These are phyloP conservation scores for Fulica atra DNA, from an alignment of 2,113 vertebrate genomes.

Conservation along the genomic window DNA sequence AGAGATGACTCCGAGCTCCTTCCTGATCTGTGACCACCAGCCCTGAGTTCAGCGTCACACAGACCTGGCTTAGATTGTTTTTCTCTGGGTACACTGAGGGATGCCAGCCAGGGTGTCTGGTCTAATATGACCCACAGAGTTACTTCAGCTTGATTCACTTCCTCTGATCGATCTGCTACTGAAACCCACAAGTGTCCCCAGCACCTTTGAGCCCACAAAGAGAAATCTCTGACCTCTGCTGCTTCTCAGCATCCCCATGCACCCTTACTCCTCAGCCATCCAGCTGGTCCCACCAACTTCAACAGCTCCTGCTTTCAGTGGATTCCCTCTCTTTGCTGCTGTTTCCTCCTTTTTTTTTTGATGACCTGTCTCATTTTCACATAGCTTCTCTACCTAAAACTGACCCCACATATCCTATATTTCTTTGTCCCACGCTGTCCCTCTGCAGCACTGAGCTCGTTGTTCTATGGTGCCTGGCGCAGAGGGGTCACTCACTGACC, in stretches of 20 bases:
- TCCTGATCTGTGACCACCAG: not conserved
- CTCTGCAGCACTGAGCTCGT: not conserved
- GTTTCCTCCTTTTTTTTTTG: not conserved
- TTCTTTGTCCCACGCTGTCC: not conserved
- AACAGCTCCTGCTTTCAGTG: not conserved
- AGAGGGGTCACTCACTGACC: not conserved
- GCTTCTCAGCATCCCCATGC: not conserved
- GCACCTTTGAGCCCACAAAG: not conserved
- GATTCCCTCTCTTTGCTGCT: not conserved
- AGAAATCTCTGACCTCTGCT: not conserved
- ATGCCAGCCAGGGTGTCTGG: not conserved
- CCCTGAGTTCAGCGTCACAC: not conserved
- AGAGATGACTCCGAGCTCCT: not conserved
- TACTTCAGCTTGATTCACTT: not conserved
- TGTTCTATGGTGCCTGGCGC: not conserved
- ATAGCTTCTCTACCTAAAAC: not conserved
- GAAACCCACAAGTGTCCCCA: not conserved
- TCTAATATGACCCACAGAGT: not conserved
- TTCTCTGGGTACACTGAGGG: not conserved
- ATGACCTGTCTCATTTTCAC: not conserved
- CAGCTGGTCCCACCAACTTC: not conserved
- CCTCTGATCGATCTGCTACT: not conserved
- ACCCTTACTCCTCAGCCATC: not conserved
- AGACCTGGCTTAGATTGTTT: not conserved
- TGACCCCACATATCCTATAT: not conserved